Percentiles rank a stretch among this genome's conserved stretches.
Conservation (phyloP, 2,888 invertebrate genomes). For the Brachyopa scutellaris region DNA sequence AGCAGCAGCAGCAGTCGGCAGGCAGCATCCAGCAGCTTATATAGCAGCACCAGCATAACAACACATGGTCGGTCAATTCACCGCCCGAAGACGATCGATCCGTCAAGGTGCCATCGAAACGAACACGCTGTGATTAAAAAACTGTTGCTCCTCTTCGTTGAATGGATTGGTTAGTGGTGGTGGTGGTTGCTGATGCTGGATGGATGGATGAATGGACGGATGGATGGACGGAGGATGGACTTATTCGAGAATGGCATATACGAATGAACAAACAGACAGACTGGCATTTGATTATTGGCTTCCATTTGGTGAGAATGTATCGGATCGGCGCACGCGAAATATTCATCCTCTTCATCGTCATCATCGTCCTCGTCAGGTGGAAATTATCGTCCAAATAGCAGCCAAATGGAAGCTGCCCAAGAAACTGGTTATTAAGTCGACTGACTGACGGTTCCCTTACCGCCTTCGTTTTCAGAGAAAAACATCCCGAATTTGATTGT, state of each 20-base stretch:
- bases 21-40: slow-evolving; percentile 25
- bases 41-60: slow-evolving; percentile 36
- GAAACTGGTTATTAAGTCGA: slow-evolving; percentile 60
- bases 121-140: slow-evolving; percentile 75
- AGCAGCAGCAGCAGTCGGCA: slow-evolving; percentile 10
- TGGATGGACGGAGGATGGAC: slow-evolving; percentile 63
- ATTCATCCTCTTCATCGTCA: slow-evolving; percentile 47
- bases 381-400: slow-evolving; percentile 68
- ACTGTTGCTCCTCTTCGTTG: slow-evolving; percentile 69
- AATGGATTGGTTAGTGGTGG: no score
- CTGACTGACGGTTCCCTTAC: slow-evolving; percentile 31
- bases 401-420: slow-evolving; percentile 61
- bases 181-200: neutral
- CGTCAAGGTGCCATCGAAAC: slow-evolving; percentile 75
- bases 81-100: slow-evolving; percentile 73
- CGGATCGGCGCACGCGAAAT: slow-evolving; percentile 69
- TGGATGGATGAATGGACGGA: slow-evolving; percentile 16
- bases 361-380: slow-evolving; percentile 48
- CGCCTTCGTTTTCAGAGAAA: neutral
- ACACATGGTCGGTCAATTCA: slow-evolving; percentile 71
- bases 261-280: slow-evolving; percentile 72
- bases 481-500: neutral
- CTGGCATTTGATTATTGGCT: slow-evolving; percentile 82
- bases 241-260: slow-evolving; percentile 68
- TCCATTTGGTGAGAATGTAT: slow-evolving; percentile 77